These are phyloP conservation scores for Salpingus planirostris DNA, from an alignment of 2,888 invertebrate species.

Conservation along the genomic window DNA sequence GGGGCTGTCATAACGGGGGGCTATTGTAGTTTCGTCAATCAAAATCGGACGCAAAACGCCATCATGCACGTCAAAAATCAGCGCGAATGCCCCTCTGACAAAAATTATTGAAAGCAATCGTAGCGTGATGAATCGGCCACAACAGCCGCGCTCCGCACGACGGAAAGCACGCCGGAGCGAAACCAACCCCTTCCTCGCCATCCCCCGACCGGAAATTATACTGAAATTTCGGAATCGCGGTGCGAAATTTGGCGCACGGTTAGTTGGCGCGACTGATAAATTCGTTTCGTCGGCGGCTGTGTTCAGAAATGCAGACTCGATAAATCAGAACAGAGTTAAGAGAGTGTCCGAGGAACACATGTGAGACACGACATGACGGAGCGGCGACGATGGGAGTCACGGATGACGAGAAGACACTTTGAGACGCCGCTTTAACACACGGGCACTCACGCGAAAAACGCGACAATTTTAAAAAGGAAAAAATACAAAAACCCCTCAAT, in stretches of 20 bases:
- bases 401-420: conserved; percentile 23
- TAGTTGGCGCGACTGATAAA: not conserved
- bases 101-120: conserved; percentile 17
- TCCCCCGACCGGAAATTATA: no score
- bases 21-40: conserved; percentile 20
- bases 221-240: not conserved
- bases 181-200: no score
- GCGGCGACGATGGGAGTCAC: conserved; percentile 20
- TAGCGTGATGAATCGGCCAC: conserved; percentile 16
- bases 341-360: conserved; percentile 13
- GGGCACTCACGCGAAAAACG: conserved; percentile 26
- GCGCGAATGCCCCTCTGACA: conserved; percentile 4
- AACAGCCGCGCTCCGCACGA: no score
- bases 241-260: not conserved
- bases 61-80: conserved; percentile 6
- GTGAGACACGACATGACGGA: no score
- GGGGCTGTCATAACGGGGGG: conserved; percentile 15
- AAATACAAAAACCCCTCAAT: conserved; percentile 6
- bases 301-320: conserved; percentile 15
- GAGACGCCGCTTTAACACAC: conserved; percentile 24
- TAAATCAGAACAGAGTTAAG: conserved; percentile 15
- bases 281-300: conserved; percentile 11
- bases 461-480: conserved; percentile 23
- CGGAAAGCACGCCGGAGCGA: no score
- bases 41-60: conserved; percentile 9